Conservation (phyloP, 2,888 invertebrate genomes). For the Ceraclea dissimilis region DNA sequence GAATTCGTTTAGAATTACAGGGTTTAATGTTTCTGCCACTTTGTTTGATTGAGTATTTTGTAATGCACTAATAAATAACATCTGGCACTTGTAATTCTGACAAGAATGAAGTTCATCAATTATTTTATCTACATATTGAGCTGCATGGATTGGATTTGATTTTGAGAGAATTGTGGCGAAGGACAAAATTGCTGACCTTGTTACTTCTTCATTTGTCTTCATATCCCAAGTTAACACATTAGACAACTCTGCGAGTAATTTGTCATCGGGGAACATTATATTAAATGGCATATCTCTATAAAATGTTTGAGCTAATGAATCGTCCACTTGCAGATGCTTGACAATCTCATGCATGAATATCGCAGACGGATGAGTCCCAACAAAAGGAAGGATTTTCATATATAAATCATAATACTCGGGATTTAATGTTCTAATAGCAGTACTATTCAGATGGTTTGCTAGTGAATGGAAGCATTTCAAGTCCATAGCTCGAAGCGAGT, state of each 20-base stretch:
- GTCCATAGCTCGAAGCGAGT: conserved; percentile 29
- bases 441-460: too few species aligned
- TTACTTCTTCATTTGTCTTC: conserved; percentile 29
- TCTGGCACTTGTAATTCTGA: conserved; percentile 32
- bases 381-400: conserved; percentile 38
- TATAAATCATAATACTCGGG: conserved; percentile 30
- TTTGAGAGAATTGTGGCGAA: conserved; percentile 39
- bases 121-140: conserved; percentile 29
- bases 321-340: conserved; percentile 31
- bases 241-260: conserved; percentile 34
- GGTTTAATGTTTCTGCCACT: conserved; percentile 35
- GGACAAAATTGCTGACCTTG: conserved; percentile 36
- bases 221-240: conserved; percentile 29
- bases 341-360: conserved; percentile 36
- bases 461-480: conserved; percentile 28
- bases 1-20: conserved; percentile 33
- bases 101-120: conserved; percentile 28
- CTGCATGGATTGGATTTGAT: conserved; percentile 25
- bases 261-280: conserved; percentile 35
- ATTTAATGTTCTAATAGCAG: too few species aligned
- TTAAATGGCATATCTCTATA: conserved; percentile 37
- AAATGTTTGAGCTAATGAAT: conserved; percentile 31
- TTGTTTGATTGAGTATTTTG: conserved; percentile 38
- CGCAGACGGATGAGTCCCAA: conserved; percentile 38
- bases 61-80: conserved; percentile 40